Percentiles rank a stretch among this genome's conserved stretches.
Conservation (phyloP, 2,888 invertebrate genomes). For the Lottia scabra region DNA sequence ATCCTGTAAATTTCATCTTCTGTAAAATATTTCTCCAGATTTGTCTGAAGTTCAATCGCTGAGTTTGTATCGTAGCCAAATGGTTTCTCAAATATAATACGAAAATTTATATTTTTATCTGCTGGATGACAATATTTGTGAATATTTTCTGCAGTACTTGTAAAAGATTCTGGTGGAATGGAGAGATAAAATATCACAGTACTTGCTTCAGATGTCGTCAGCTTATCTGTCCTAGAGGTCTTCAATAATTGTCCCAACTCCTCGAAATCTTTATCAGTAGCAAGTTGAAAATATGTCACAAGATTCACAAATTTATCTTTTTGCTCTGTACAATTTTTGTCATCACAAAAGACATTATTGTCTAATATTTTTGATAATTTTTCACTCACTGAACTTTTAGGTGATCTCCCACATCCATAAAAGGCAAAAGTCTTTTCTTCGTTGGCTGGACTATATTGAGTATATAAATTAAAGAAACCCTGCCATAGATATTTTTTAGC, state of each 20-base stretch:
- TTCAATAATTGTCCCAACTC: constrained; percentile 33
- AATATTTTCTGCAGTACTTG: constrained; percentile 36
- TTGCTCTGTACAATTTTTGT: constrained; percentile 41
- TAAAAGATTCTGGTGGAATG: constrained; percentile 59
- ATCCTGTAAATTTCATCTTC: constrained; percentile 90
- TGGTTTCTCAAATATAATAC: constrained; percentile 97
- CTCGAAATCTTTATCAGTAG: constrained; percentile 49
- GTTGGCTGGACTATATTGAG: constrained; percentile 28
- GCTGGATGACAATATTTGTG: constrained; percentile 38
- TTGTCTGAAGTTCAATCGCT: constrained; percentile 85
- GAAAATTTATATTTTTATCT: constrained; percentile 75
- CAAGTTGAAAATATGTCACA: constrained; percentile 53
- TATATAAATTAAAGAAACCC: constrained; percentile 48
- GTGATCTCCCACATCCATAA: constrained; percentile 48
- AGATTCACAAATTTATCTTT: constrained; percentile 50
- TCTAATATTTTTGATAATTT: constrained; percentile 49
- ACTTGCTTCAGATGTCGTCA: too few species aligned
- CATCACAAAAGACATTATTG: constrained; percentile 41
- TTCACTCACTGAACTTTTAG: constrained; percentile 38
- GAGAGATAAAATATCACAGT: constrained; percentile 62
- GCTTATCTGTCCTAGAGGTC: neutral
- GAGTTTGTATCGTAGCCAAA: constrained; percentile 91
- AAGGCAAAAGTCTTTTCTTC: constrained; percentile 57
- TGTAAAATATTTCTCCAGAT: constrained; percentile 85
- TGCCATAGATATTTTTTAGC: constrained; percentile 66